Base-by-base conservation (phyloP, 2,888 invertebrate species). In the Willowsia nigromaculata region DNA sequence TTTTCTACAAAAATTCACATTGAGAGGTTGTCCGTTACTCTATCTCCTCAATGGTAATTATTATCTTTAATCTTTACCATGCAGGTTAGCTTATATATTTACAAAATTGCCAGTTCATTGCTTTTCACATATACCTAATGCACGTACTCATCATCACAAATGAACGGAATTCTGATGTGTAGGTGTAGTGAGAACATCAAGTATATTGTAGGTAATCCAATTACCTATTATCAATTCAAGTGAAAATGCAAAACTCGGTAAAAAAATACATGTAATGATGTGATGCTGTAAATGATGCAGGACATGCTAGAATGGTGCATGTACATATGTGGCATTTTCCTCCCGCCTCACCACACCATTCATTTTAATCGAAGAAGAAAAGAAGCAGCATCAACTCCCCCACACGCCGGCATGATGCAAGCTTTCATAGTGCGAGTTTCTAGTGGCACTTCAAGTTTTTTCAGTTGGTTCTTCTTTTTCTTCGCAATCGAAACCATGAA, bases 391-490 rank as follows among this genome's bases (percentile, higher is more conserved):
- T 47, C 50, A n/a, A 50, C 53, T 30, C 76, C 30, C 47, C 76
- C 76, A 27, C 50, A 50, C 47, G 76, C 50, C 76, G 50, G 50
- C 76, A 30, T 30, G n/a, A 76, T 76, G 76, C 76, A 30, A 30
- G 9, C 50, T 30, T 53, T 47, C 22, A 76, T n/a, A 25, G 47
- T 15, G 76, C 15, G 56, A 22, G 25, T 56, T 5, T 65, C 65
- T 30, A 76, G 47, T 50, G 74, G 50, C 76, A 82, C 81, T 82
- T 82, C 25, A 62, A n/a, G 25, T 40, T 62, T 82, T 43, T 80
- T 80, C 80, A 22, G 81, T 43, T 83, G 68, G 30, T 47, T 68
- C 18, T 50, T 27, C 47, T 68, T 50, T 27, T 27, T 30, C 53
- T 11, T 25, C 11, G 13, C 74, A 15, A 50, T 18, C 68, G n/a